phyloP scores from a whole-genome alignment of 2,797 vertebrate genomes.

The Pygocentrus nattereri region DNA sequence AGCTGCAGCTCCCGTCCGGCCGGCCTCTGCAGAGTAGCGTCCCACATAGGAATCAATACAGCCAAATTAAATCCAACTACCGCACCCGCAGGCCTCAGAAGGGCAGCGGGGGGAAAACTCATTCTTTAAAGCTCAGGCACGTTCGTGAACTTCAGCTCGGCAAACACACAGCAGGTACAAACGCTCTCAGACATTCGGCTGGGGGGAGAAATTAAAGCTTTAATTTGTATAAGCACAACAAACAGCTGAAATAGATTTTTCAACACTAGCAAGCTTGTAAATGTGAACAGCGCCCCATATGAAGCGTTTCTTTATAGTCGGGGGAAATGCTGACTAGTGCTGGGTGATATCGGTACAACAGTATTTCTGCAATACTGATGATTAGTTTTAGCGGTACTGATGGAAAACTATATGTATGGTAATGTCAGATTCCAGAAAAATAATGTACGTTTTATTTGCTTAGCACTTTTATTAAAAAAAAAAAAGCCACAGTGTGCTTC shows the following conservation, averaged over 20 bases:
- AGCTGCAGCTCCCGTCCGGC: not conserved
- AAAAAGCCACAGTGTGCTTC: too few relatives aligned
- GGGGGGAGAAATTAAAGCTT: not conserved
- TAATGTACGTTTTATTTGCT: too few relatives aligned
- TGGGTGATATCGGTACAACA: too few relatives aligned
- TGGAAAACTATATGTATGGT: too few relatives aligned
- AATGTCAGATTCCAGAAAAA: too few relatives aligned
- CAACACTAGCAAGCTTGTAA: not conserved
- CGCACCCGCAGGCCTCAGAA: not conserved
- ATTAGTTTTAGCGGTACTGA: too few relatives aligned
- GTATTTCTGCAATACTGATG: too few relatives aligned
- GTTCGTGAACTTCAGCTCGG: not conserved
- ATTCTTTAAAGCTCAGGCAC: not conserved
- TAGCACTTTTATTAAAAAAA: too few relatives aligned
- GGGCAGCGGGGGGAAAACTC: not conserved
- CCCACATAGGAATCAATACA: not conserved
- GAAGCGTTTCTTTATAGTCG: not conserved
- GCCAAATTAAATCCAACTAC: constrained; percentile 7
- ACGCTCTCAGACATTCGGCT: not conserved
- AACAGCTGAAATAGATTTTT: not conserved
- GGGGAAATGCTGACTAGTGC: too few relatives aligned
- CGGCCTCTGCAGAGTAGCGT: not conserved
- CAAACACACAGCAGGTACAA: not conserved
- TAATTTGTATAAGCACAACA: constrained; percentile 15
- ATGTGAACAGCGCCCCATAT: not conserved